Percentiles rank a stretch among this genome's conserved stretches.
Conservation (phyloP, 2,797 vertebrate genomes). For the Sebastolobus altivelis region DNA sequence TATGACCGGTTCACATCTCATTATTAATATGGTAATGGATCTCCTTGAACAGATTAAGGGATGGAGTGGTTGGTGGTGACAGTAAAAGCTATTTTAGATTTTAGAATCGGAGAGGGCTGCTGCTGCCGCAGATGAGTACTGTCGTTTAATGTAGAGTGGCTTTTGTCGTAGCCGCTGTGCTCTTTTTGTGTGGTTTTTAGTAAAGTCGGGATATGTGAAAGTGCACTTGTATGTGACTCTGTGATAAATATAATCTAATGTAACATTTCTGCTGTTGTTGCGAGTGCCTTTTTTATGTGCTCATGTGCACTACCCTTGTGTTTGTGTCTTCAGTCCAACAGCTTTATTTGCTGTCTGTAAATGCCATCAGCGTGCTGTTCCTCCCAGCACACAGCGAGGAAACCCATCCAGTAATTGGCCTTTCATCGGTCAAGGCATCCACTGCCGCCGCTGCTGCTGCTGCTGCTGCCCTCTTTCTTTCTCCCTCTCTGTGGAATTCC, state of each 20-base stretch:
- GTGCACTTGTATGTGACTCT: conserved; percentile 10
- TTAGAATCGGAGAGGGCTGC: conserved; percentile 58
- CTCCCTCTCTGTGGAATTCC: conserved; percentile 28
- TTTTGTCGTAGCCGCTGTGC: background rate
- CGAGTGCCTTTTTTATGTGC: conserved; percentile 25
- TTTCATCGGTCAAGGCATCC: conserved; percentile 61
- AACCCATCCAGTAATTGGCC: conserved; percentile 62
- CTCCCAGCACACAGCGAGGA: conserved; percentile 34
- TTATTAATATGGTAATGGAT: conserved; percentile 88
- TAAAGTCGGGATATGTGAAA: conserved; percentile 10
- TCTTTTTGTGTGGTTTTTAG: conserved; percentile 22
- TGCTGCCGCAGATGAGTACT: conserved; percentile 54
- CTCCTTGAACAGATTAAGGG: conserved; percentile 82
- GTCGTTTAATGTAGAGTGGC: conserved; percentile 26
- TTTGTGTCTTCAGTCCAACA: conserved; percentile 23
- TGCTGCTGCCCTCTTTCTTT: background rate
- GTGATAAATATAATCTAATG: conserved; percentile 31
- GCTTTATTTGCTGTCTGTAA: conserved; percentile 65
- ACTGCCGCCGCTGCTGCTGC: background rate
- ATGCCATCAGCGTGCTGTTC: conserved; percentile 25
- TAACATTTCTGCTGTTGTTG: background rate
- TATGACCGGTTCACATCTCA: conserved; percentile 82
- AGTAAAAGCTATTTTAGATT: conserved; percentile 80
- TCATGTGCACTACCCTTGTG: background rate
- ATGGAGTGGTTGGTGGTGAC: conserved; percentile 76